Evolutionary conservation across 2,888 invertebrate species (phyloP).

Genomic region (Calameuta pallipes): DNA sequence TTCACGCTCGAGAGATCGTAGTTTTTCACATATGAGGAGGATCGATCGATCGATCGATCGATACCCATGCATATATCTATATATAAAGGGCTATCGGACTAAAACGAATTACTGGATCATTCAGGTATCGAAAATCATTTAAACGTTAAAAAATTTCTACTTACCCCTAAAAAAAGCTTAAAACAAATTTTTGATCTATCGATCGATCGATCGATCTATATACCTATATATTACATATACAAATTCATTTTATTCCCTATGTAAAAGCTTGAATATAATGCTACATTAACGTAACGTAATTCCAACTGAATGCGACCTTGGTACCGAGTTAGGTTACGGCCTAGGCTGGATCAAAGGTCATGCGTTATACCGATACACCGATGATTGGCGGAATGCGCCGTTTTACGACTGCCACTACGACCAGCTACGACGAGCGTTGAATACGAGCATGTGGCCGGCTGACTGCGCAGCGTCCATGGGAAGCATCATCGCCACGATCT

Average conservation of each 20-base stretch:
- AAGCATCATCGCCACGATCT: neutral
- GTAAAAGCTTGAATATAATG: neutral
- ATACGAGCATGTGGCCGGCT: neutral
- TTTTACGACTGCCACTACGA: conserved; percentile 42
- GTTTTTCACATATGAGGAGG: neutral
- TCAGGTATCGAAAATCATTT: neutral
- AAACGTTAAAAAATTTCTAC: neutral
- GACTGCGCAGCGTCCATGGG: neutral
- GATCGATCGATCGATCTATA: neutral
- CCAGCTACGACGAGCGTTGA: neutral
- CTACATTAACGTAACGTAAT: neutral
- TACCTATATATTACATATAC: neutral
- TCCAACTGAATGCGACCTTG: neutral
- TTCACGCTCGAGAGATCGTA: conserved; percentile 2
- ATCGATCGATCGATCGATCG: conserved; percentile 6
- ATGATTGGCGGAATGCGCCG: conserved; percentile 53
- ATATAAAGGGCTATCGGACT: neutral
- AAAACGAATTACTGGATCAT: neutral
- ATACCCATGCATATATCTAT: neutral
- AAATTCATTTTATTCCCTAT: neutral
- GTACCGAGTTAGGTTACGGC: conserved; percentile 6
- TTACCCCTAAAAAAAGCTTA: neutral
- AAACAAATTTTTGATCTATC: neutral
- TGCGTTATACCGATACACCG: conserved; percentile 33
- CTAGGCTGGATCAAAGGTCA: conserved; percentile 27